phyloP scores from a whole-genome alignment of 2,888 invertebrate genomes.

The Orthosia cruda region DNA sequence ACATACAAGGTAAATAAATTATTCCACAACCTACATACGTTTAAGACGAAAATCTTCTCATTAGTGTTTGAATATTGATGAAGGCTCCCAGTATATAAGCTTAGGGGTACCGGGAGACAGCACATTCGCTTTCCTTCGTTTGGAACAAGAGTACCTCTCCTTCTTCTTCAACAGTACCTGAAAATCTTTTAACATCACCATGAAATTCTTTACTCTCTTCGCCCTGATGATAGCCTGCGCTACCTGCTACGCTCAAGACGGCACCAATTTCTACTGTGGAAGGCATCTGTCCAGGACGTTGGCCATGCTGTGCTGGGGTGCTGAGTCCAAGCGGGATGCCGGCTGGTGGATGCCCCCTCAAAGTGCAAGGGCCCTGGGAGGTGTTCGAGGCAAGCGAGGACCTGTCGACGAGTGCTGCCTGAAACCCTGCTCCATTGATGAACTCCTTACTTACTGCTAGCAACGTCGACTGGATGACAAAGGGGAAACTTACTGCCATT shows the following conservation, averaged over 20 bases:
- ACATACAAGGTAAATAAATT: constrained; percentile 41
- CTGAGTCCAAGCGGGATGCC: constrained; percentile 47
- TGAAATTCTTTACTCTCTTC: constrained; percentile 52
- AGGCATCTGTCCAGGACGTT: constrained; percentile 40
- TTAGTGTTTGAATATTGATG: constrained; percentile 61
- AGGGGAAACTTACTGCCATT: not conserved
- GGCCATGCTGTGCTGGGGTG: constrained; percentile 42
- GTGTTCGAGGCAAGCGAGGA: constrained; percentile 56
- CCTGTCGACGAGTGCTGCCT: constrained; percentile 63
- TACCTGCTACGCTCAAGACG: constrained; percentile 47
- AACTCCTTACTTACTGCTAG: constrained; percentile 57
- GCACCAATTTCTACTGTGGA: constrained; percentile 49
- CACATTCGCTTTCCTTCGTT: constrained; percentile 41
- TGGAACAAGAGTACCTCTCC: not conserved
- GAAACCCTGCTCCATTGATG: constrained; percentile 57
- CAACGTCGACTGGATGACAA: not conserved
- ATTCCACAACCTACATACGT: constrained; percentile 37
- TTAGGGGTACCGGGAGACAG: not conserved
- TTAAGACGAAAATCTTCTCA: constrained; percentile 19
- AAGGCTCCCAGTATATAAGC: constrained; percentile 47
- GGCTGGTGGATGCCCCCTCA: constrained; percentile 61
- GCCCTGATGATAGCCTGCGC: constrained; percentile 36
- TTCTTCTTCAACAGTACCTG: not conserved
- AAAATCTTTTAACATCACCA: constrained; percentile 17
- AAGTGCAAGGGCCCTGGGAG: constrained; percentile 41